These are phyloP conservation scores for Acheta domesticus DNA, from an alignment of 2,888 invertebrate genomes.

Conservation along the genomic window DNA sequence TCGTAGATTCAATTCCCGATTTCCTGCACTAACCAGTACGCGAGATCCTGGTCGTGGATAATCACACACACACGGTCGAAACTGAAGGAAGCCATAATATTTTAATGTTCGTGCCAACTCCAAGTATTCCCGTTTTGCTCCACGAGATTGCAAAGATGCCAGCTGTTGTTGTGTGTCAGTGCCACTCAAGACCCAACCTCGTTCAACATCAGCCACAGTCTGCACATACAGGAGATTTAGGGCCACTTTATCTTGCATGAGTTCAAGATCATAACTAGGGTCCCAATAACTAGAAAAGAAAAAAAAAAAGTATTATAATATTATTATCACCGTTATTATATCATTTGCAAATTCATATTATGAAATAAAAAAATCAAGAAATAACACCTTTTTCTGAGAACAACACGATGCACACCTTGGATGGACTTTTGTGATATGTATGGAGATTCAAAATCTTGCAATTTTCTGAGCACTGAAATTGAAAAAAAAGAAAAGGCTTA, in stretches of 20 bases:
- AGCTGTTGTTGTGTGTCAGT: slow-evolving; percentile 67
- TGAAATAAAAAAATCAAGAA: slow-evolving; percentile 21
- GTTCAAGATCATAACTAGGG: slow-evolving; percentile 72
- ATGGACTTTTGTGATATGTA: slow-evolving; percentile 85
- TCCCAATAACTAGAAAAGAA: slow-evolving; percentile 92
- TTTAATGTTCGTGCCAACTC: slow-evolving; percentile 78
- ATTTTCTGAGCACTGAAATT: slow-evolving; percentile 73
- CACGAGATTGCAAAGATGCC: slow-evolving; percentile 66
- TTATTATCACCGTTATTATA: not conserved
- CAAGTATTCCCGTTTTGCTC: slow-evolving; percentile 83
- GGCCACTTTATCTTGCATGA: slow-evolving; percentile 77
- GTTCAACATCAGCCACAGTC: slow-evolving; percentile 79
- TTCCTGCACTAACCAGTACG: slow-evolving; percentile 77
- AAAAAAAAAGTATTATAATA: slow-evolving; percentile 39
- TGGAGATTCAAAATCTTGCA: slow-evolving; percentile 97
- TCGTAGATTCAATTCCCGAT: slow-evolving; percentile 77
- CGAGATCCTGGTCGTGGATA: slow-evolving; percentile 66
- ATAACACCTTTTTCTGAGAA: slow-evolving; percentile 78
- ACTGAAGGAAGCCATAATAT: slow-evolving; percentile 86
- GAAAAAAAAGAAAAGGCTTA: slow-evolving; percentile 11
- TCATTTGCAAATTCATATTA: slow-evolving; percentile 3
- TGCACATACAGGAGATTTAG: slow-evolving; percentile 84
- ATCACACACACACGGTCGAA: slow-evolving; percentile 70
- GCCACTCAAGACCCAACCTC: slow-evolving; percentile 78
- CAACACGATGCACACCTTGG: slow-evolving; percentile 70